phyloP scores from a whole-genome alignment of 2,113 vertebrate genomes.

The Ia io region DNA sequence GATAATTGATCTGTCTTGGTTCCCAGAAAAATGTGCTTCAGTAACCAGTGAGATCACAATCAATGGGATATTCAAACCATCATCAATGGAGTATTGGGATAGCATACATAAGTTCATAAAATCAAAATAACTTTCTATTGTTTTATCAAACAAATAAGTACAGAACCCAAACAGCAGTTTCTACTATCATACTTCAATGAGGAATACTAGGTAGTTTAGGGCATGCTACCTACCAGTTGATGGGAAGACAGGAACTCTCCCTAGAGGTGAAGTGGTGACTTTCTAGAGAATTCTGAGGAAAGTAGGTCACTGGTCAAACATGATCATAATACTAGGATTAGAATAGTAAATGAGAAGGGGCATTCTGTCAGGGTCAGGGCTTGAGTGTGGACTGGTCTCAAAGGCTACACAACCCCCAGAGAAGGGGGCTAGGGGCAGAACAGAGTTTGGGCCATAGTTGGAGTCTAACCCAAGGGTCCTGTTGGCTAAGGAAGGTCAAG shows the following conservation, averaged over 20 bases:
- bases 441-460: accelerated
- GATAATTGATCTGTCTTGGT: too few relatives aligned
- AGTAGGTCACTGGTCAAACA: not conserved
- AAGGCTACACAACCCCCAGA: accelerated
- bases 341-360: not conserved
- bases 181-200: too few relatives aligned
- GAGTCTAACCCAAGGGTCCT: accelerated
- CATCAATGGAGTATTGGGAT: too few relatives aligned
- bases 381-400: not conserved
- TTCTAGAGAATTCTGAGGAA: not conserved
- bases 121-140: too few relatives aligned
- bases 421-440: not conserved
- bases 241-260: not conserved
- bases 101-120: too few relatives aligned
- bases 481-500: accelerated
- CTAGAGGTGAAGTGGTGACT: not conserved
- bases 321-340: not conserved
- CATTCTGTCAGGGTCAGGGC: accelerated
- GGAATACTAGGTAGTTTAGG: accelerated
- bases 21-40: too few relatives aligned
- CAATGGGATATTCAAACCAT: too few relatives aligned
- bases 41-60: too few relatives aligned
- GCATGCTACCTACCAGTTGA: accelerated
- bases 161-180: too few relatives aligned
- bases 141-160: too few relatives aligned